A percentile compares a stretch with the other conserved stretches of the same genome.
Evolutionary conservation across 2,888 invertebrate genomes (phyloP).

Genomic region (Epinotia nisella): DNA sequence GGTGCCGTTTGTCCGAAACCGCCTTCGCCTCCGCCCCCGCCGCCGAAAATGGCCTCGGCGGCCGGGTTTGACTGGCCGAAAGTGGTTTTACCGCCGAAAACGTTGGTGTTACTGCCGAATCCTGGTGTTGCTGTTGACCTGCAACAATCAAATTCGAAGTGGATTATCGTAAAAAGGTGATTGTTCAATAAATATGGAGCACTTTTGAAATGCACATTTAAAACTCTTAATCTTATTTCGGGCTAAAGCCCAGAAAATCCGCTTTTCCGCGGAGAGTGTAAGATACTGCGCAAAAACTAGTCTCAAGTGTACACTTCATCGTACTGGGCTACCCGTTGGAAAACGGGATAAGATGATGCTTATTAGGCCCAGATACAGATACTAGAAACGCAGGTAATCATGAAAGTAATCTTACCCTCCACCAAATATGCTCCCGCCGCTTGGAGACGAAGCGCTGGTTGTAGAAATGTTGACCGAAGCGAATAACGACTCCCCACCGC

Average conservation of each 20-base stretch:
- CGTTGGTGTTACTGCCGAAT: slow-evolving; percentile 66
- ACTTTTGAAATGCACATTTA: not conserved
- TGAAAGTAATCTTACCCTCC: slow-evolving; percentile 60
- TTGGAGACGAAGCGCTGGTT: slow-evolving; percentile 60
- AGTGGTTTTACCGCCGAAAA: slow-evolving; percentile 70
- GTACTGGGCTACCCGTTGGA: not conserved
- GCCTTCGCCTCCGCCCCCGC: not conserved
- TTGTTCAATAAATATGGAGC: not conserved
- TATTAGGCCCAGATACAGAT: too few species aligned
- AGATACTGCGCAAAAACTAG: too few species aligned
- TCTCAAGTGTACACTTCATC: not conserved
- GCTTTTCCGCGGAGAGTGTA: not conserved
- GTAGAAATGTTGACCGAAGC: slow-evolving; percentile 78
- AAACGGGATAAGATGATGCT: not conserved
- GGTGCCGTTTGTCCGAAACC: slow-evolving; percentile 50
- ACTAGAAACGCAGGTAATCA: not conserved
- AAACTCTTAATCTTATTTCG: too few species aligned
- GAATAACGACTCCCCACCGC: slow-evolving; percentile 69
- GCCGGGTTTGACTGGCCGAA: slow-evolving; percentile 70
- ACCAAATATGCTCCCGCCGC: slow-evolving; percentile 73
- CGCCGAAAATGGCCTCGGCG: slow-evolving; percentile 53
- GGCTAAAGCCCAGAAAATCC: not conserved
- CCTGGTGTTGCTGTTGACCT: slow-evolving; percentile 64
- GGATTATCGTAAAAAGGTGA: not conserved
- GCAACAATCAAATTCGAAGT: slow-evolving; percentile 18